Base-by-base conservation (phyloP, 2,888 invertebrate species). In the Polymixis lichenea region DNA sequence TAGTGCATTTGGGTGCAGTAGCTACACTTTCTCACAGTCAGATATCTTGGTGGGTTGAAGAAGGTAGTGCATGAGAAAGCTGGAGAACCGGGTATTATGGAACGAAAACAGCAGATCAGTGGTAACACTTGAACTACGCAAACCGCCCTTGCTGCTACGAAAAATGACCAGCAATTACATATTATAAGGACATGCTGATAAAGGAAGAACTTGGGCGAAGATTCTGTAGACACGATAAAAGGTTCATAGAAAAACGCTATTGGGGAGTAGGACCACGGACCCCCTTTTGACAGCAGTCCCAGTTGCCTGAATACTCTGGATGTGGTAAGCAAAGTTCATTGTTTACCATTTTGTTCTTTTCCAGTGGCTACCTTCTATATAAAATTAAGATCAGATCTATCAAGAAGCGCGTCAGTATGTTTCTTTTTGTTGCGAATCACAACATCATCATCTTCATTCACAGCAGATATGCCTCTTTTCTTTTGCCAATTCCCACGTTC, bases 1-100 rank as follows among this genome's bases (percentile, higher is more conserved):
- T 49, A 49, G 22, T n/a, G 64, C 51, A 78, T 53, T 67, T 64
- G 43, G 46, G 61, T n/a, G 60, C 60, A 22, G 49, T 58, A 11
- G 55, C 25, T 17, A 1, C 43, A 17, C 3, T 51, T 71, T 43
- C 28, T 19, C 43, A 51, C 2, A n/a, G 60, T 28, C 43, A 53
- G n/a, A 22, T 60, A n/a, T n/a, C 19, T 28, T 17, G 28, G 8
- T n/a, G 28, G 22, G 60, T 9, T 53, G 51, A 51, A 38, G 25
- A 58, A 25, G 32, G 17, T 19, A 6, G 32, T 61, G 1, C 4
- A 25, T 32, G 9, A 3, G 15, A 15, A 72, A 13, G 3, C 0
- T 2, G 7, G 15, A 53, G 9, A 49, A 22, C 66, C 6, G 28
- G 25, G 25, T 49, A 8, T 22, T 49, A 8, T 19, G 43, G 25